Base-by-base conservation (phyloP, 2,113 vertebrate species). In the Cavia porcellus region DNA sequence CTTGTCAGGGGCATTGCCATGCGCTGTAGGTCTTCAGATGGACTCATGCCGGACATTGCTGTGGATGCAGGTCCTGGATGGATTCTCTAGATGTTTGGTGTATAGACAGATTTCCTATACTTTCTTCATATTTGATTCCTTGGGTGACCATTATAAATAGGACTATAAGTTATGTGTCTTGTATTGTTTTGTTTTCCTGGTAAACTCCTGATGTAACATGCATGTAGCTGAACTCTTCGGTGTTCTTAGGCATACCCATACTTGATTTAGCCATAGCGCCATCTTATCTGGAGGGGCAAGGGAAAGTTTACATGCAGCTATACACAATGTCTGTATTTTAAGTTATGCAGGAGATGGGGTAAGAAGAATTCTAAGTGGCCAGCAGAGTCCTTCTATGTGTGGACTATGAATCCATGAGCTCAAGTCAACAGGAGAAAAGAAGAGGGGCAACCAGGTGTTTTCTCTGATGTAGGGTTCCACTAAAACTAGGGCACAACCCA, bases 391-490 rank as follows among this genome's bases (percentile, higher is more conserved):
- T 66, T 72, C 62, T 77, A 7, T 59, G n/a, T 7, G 45, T 87
- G 35, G 50, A 96, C 81, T 89, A 19, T 8, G 30, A 57, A 64
- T 1, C 13, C 47, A 0, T 45, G 55, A 64, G 32, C n/a, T 50
- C 42, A 47, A 15, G 13, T 38, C 47, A 42, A 7, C 2, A 30
- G 1, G 5, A 80, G 4, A 42, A 52, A 52, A 45, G 4, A 81
- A 4, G 25, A 75, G 4, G 5, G 32, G 9, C 47, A 75, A 35
- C 7, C 14, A n/a, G 28, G 50, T 25, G 5, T 42, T 45, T 30
- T 1, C 3, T 1, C 90, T 20, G 32, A 4, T n/a, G 12, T 50
- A 59, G 1, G 20, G 25, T 9, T 10, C 1, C 11, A 25, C 32
- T 38, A 5, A 3, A 24, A 61, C 7, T 38, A 11, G 12, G 19